Base-by-base conservation (phyloP, 1,140 invertebrate genomes). In the Anthonomus grandis region DNA sequence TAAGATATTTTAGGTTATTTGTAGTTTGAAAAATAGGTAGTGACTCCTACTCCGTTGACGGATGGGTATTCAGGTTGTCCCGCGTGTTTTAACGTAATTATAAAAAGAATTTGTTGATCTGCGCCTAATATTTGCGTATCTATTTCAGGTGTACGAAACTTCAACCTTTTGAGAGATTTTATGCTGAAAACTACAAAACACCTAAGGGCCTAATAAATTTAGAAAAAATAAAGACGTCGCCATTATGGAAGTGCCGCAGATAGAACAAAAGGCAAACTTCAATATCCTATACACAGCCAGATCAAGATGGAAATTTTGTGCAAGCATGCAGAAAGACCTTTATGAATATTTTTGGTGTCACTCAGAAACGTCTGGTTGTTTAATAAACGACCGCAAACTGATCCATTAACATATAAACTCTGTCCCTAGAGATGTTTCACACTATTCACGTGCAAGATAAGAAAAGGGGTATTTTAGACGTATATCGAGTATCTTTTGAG, bases 331-430 rank as follows among this genome's bases (percentile, higher is more conserved):
- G 37, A 48, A 37, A 9, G 25, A 48, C 41, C 15, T 56, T 56
- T 48, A 42, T 56, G 31, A 17, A 56, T 37, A 48, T 24, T 31
- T 56, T 56, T 31, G 24, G 6, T 36, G 19, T 56, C 5, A n/a
- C n/a, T 25, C 25, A 34, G 18, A 31, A 48, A 56, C 42, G 22
- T 15, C 31, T 56, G 10, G 42, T 18, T 37, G 27, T 12, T 31
- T n/a, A 19, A 19, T 47, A 38, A 24, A 24, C 24, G 53, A 48
- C 36, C 15, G 44, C 18, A 4, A 48, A 48, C 6, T 15, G 15
- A 39, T 56, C 31, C 19, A 24, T 34, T 9, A 27, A 18, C 42
- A 56, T 48, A 56, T 56, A 10, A 56, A 56, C 22, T 56, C 53
- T n/a, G n/a, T 31, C 27, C 27, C 42, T 21, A 48, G 53, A 36